Percentiles rank a stretch among this genome's conserved stretches.
Evolutionary conservation across 2,113 vertebrate genomes (phyloP).

Genomic region (Crypturellus undulatus): DNA sequence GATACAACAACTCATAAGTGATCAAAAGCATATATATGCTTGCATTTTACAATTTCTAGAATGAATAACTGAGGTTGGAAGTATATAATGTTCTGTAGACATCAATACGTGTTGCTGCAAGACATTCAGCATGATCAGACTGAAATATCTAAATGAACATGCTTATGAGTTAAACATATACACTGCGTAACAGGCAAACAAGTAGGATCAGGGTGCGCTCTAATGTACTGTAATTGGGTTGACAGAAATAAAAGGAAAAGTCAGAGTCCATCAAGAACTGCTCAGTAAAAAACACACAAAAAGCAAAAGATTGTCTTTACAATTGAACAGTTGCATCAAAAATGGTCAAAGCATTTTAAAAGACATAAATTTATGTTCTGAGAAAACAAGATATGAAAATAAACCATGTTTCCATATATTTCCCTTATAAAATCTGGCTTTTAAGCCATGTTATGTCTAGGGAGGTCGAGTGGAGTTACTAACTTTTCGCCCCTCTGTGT

Average conservation of each 20-base stretch:
- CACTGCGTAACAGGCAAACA: slow-evolving; percentile 75
- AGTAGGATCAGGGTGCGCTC: slow-evolving; percentile 69
- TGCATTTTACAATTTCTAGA: slow-evolving; percentile 38
- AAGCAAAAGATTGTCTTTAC: slow-evolving; percentile 73
- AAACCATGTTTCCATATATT: slow-evolving; percentile 66
- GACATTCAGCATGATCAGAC: slow-evolving; percentile 80
- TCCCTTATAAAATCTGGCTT: slow-evolving; percentile 65
- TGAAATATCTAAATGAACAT: slow-evolving; percentile 85
- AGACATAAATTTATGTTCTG: slow-evolving; percentile 71
- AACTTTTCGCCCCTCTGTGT: slow-evolving; percentile 38
- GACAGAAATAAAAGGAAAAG: slow-evolving; percentile 89
- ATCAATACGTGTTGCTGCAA: slow-evolving; percentile 79
- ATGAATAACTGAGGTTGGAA: slow-evolving; percentile 50
- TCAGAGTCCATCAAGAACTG: slow-evolving; percentile 85
- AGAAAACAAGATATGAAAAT: slow-evolving; percentile 78
- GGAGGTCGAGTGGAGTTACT: neutral
- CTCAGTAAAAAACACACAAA: slow-evolving; percentile 80
- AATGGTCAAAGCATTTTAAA: slow-evolving; percentile 77
- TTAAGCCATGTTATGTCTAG: slow-evolving; percentile 59
- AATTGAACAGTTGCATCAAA: slow-evolving; percentile 80
- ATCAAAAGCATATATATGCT: slow-evolving; percentile 13
- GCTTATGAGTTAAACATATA: slow-evolving; percentile 76
- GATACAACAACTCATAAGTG: neutral
- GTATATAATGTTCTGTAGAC: slow-evolving; percentile 66
- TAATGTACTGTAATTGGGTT: slow-evolving; percentile 80